Base-by-base conservation (phyloP, 2,888 invertebrate genomes). In the Cataglyphis altisquamis region DNA sequence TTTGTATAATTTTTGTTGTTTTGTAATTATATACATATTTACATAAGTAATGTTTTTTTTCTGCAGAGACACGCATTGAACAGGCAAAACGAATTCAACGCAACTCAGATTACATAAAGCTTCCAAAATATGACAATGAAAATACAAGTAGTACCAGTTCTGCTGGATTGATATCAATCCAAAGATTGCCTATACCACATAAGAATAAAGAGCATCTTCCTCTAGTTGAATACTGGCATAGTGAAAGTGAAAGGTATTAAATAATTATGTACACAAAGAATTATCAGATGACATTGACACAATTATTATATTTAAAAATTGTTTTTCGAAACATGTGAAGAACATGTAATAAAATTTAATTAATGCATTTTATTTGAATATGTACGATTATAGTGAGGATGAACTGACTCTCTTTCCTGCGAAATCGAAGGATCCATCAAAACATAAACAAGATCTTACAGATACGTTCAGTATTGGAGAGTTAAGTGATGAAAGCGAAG, bases 401-500 rank as follows among this genome's bases (percentile, higher is more conserved):
- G 95, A 95, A 87, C 93, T 94, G 87, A 94, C 95, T 29, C 92
- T 95, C 83, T 95, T 95, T 90, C 95, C 95, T 62, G 90, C 95
- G 67, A 93, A 94, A 82, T 90, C 91, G 2, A 94, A 93, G 77
- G 92, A 93, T 72, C 82, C 86, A 5, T 78, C 89, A 6, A 94
- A 94, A 86, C 94, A 94, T 70, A 95, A 96, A 81, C 95, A 95
- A 90, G 96, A 96, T 90, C 95, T 96, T 70, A 96, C 96, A 9
- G 96, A 96, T 89, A 96, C 96, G 85, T 95, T 96, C 87, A 96
- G 96, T 78, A 96, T 96, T 87, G 96, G 96, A 91, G 96, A 96
- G 91, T 93, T 96, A 80, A 94, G 94, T 77, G 93, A 91, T 88
- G 93, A 90, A 39, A 94, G 94, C 78, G 94, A 94, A 64, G 94